Evolutionary conservation across 1,140 invertebrate genomes (phyloP), one percentile per base, ranked within the genome.

Genomic region (Euschistus heros): DNA sequence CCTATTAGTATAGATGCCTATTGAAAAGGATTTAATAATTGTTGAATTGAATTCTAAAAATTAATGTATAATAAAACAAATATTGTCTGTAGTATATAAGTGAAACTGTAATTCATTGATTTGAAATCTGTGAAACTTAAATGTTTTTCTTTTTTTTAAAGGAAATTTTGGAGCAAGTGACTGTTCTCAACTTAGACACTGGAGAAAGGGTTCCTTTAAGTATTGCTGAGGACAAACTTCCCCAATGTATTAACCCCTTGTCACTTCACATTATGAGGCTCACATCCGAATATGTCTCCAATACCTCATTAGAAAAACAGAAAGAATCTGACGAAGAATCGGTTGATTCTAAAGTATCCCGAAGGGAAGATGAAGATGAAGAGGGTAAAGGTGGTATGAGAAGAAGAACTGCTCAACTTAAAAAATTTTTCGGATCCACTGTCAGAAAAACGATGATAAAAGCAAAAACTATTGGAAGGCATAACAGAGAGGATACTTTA

Each of bases 251-350:
- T 70, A 92, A 92, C 75, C 77, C 78, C 30, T 79, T 98, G 18
- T 94, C 92, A 18, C 76, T 97, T 60, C 94, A 97, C 74, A 95
- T 98, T 71, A 94, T 97, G 86, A 81, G 92, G 67, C 78, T 96
- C 14, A 94, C 92, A 0, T 91, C 91, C 0, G 89, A 93, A 77
- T 92, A 92, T 74, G 86, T 89, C 50, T 89, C 86, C 73, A 86
- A 81, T 70, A 81, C 86, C 24, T 82, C 82, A 69, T 77, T 86
- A 68, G 66, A 68, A 60, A 88, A 88, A 70, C 83, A 86, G 27
- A 86, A 86, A 68, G 81, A 86, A 69, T 91, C 88, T 0, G 90
- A 93, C 71, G 90, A 93, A 70, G 91, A 94, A 70, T 91, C 87
- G 70, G 82, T 90, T 2, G 86, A 86, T 68, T 86, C 83, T 67